Evolutionary conservation across 2,113 vertebrate species (phyloP), one percentile per base, ranked within the genome.

Genomic region (Ornithorhynchus anatinus): DNA sequence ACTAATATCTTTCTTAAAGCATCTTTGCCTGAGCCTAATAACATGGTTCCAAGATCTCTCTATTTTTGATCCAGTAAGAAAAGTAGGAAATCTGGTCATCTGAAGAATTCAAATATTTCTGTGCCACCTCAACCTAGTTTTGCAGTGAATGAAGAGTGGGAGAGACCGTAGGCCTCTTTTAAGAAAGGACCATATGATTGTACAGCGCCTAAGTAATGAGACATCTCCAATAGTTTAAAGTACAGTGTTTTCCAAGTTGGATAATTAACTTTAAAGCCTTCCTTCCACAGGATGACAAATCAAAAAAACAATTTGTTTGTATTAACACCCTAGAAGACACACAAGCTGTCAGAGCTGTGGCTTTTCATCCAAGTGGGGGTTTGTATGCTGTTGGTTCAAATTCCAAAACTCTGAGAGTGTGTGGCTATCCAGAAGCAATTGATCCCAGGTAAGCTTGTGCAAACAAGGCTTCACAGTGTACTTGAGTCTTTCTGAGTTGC

Each of bases 381-480:
- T 92, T 99, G n/a, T 99, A 97, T 66, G 97, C 98, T 36, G 95
- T 99, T 5, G 97, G 98, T 70, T 99, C 98, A 73, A 99, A 99
- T 89, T 98, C 98, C 7, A 99, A 99, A 94, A 98, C 96, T 8
- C 87, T 99, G 75, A 91, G 97, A 79, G 97, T 99, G 15, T 99
- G 98, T 84, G 94, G 94, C 61, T 99, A 99, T 80, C 96, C 97
- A 52, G 95, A 97, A 40, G 86, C 91, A 20, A 91, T 91, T 39
- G 91, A 92, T 71, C 70, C 91, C 85, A 96, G 96, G 97, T 98
- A 85, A 63, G 82, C 67, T 39, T 6, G 12, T 8, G 16, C 19
- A 4, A 20, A 2, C 19, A 45, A 32, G 14, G 47, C 54, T 59
- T 69, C 25, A 52, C 17, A 60, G 17, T 71, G 67, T 70, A 56